Percentiles rank a stretch among this genome's conserved stretches.
Evolutionary conservation across 1,140 invertebrate species (phyloP).

Genomic region (Habropoda laboriosa): DNA sequence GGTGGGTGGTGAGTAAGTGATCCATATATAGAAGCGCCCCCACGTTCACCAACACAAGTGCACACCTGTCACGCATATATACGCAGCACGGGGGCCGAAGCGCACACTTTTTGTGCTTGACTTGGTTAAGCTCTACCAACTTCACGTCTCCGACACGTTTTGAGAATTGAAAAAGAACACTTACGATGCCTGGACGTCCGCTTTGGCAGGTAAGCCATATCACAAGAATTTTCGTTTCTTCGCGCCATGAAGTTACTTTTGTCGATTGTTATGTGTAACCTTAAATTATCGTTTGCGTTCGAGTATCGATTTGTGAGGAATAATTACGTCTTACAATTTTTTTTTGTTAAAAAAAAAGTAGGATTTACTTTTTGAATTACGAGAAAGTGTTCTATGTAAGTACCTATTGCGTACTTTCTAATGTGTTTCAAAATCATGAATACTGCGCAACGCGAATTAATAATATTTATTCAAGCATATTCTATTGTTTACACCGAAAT

Average conservation of each 20-base stretch:
- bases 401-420: not conserved
- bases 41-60: slow-evolving; percentile 70
- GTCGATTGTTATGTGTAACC: not conserved
- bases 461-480: not conserved
- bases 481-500: not conserved
- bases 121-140: slow-evolving; percentile 55
- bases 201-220: slow-evolving; percentile 75
- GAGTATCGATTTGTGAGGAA: not conserved
- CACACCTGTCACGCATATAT: slow-evolving; percentile 77
- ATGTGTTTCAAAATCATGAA: not conserved
- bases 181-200: slow-evolving; percentile 75
- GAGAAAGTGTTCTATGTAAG: not conserved
- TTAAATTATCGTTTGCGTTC: not conserved
- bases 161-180: slow-evolving; percentile 42
- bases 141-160: slow-evolving; percentile 10
- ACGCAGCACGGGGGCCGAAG: slow-evolving; percentile 67
- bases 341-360: not conserved
- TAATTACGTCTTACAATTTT: not conserved
- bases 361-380: not conserved
- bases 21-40: slow-evolving; percentile 77
- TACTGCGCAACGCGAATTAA: not conserved
- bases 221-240: not conserved
- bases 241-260: not conserved
- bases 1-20: slow-evolving; percentile 73
- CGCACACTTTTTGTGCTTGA: slow-evolving; percentile 77